Percentiles rank a stretch among this genome's conserved stretches.
These are phyloP conservation scores for Bryconaethiops microstoma DNA, from an alignment of 2,797 vertebrate species.

Conservation along the genomic window DNA sequence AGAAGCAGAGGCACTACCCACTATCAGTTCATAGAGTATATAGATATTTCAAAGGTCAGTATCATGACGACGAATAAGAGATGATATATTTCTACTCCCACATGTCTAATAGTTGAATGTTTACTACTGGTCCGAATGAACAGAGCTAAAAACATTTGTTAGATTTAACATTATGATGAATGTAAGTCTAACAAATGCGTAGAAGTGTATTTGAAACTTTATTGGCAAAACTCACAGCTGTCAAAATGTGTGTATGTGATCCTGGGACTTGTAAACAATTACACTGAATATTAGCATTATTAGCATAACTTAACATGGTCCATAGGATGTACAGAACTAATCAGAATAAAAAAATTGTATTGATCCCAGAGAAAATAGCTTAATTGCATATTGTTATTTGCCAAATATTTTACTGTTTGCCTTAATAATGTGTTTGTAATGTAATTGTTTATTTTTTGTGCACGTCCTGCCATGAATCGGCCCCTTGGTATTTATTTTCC, in stretches of 20 bases:
- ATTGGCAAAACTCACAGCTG: neutral
- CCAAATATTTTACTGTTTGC: neutral
- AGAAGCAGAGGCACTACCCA: neutral
- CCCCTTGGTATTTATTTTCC: neutral
- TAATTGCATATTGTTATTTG: no score
- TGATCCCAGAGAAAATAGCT: no score
- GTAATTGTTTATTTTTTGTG: conserved; percentile 3
- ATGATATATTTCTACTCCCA: neutral
- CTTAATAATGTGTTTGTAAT: neutral
- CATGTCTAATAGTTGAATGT: neutral
- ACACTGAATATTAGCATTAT: neutral
- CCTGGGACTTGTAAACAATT: neutral
- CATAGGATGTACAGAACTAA: neutral
- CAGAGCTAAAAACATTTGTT: neutral
- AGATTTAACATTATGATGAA: no score
- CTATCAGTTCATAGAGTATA: neutral
- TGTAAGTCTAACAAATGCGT: no score
- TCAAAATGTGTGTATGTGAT: neutral
- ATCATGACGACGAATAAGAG: neutral
- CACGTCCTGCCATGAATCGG: neutral
- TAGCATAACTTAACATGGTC: no score
- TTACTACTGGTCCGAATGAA: neutral
- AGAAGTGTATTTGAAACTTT: neutral
- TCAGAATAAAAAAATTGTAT: no score
- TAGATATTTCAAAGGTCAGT: neutral